phyloP scores from a whole-genome alignment of 1,140 invertebrate species.

The Diploscapter pachys region DNA sequence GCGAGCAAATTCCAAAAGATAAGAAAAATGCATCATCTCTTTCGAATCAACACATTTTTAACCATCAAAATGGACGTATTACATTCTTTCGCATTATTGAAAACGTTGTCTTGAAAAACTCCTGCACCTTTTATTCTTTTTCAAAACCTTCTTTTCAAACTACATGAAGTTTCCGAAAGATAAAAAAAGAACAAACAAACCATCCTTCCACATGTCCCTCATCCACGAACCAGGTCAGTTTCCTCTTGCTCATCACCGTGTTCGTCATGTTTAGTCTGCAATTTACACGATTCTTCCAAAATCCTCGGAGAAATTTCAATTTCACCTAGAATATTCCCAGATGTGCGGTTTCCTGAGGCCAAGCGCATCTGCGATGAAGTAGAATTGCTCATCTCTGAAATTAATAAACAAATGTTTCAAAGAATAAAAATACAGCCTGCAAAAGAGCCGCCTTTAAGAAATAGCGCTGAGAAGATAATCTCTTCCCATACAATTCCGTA shows the following conservation, averaged over 20 bases:
- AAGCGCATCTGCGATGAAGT: conserved; percentile 78
- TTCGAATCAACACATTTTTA: not conserved
- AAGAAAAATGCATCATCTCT: not conserved
- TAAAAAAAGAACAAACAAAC: conserved; percentile 63
- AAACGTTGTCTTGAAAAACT: too few relatives aligned
- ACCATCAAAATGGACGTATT: too few relatives aligned
- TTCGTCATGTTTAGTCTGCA: conserved; percentile 86
- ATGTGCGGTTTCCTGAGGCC: conserved; percentile 84
- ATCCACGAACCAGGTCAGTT: conserved; percentile 94
- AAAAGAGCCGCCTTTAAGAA: too few relatives aligned
- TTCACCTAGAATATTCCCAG: conserved; percentile 77
- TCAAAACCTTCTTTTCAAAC: too few relatives aligned
- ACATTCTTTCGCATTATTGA: too few relatives aligned
- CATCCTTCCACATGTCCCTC: conserved; percentile 90
- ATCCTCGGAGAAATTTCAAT: not conserved
- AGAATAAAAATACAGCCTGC: too few relatives aligned
- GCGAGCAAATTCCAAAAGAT: not conserved
- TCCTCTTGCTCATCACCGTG: conserved; percentile 92
- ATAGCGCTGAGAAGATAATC: too few relatives aligned
- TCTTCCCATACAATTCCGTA: too few relatives aligned
- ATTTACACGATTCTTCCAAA: conserved; percentile 35
- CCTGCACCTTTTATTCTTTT: too few relatives aligned
- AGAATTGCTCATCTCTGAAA: conserved; percentile 82
- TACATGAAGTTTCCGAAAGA: too few relatives aligned
- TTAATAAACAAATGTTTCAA: not conserved